phyloP scores from a whole-genome alignment of 2,888 invertebrate species.

The Eledone cirrhosa region DNA sequence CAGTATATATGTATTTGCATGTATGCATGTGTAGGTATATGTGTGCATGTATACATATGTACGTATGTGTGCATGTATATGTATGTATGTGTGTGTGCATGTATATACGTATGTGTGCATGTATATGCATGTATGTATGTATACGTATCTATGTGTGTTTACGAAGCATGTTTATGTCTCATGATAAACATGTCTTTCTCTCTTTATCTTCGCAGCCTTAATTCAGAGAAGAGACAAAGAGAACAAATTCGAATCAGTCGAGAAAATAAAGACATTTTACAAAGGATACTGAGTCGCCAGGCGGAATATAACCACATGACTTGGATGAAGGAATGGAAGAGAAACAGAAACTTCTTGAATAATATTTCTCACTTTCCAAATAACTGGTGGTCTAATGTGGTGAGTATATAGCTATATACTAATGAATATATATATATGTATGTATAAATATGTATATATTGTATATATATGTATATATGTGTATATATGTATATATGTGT shows the following conservation, averaged over 20 bases:
- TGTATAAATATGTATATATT: neutral
- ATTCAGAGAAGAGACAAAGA: conserved; percentile 64
- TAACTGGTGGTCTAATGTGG: conserved; percentile 62
- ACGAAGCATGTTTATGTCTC: too few relatives aligned
- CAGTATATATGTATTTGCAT: too few relatives aligned
- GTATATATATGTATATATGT: neutral
- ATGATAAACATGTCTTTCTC: too few relatives aligned
- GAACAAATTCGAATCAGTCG: conserved; percentile 64
- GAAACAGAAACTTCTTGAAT: conserved; percentile 64
- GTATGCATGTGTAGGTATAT: neutral
- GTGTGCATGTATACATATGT: neutral
- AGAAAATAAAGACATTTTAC: conserved; percentile 65
- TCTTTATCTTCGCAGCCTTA: conserved; percentile 55
- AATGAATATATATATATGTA: neutral
- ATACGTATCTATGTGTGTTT: too few relatives aligned
- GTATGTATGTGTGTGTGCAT: too few relatives aligned
- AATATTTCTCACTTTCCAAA: conserved; percentile 64
- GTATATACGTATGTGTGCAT: neutral
- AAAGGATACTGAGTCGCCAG: conserved; percentile 59
- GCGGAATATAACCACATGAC: conserved; percentile 62
- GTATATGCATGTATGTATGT: neutral
- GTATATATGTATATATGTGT: neutral
- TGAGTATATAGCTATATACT: conserved; percentile 16
- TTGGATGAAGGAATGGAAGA: conserved; percentile 64
- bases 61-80: neutral